Percentiles rank a stretch among this genome's conserved stretches.
These are phyloP conservation scores for Halcyon smyrnensis DNA, from an alignment of 2,797 vertebrate genomes.

Conservation along the genomic window DNA sequence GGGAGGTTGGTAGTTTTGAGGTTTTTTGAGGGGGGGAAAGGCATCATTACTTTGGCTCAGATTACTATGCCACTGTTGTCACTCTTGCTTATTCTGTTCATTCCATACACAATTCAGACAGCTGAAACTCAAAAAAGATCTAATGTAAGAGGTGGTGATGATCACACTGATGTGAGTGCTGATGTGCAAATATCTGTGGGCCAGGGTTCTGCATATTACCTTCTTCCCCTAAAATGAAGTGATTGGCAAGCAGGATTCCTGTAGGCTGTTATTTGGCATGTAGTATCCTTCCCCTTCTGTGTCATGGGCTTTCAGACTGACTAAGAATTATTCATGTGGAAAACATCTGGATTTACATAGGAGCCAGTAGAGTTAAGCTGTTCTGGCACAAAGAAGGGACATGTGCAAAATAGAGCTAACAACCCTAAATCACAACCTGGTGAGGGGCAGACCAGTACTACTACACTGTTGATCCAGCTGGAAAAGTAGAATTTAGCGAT, in stretches of 20 bases:
- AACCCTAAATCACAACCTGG: neutral
- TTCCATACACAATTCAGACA: neutral
- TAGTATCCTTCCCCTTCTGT: neutral
- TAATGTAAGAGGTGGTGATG: neutral
- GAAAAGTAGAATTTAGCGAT: neutral
- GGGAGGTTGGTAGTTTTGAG: rapidly evolving
- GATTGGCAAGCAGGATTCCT: neutral
- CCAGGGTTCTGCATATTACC: neutral
- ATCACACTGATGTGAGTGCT: neutral
- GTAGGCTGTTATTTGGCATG: neutral
- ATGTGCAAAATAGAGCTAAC: neutral
- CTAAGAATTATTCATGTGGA: neutral
- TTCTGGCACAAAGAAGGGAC: neutral
- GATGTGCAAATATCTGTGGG: neutral
- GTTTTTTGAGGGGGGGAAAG: rapidly evolving
- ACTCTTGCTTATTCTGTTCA: neutral
- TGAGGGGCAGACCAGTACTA: neutral
- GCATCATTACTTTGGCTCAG: neutral
- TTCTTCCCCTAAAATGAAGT: neutral
- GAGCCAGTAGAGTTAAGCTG: neutral
- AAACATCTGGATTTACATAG: conserved; percentile 50
- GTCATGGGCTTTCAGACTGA: neutral
- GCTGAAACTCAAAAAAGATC: neutral
- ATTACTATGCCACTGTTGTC: neutral
- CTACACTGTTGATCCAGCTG: neutral